Percentiles rank a stretch among this genome's conserved stretches.
Conservation (phyloP, 2,113 vertebrate genomes). For the Etia nguti region DNA sequence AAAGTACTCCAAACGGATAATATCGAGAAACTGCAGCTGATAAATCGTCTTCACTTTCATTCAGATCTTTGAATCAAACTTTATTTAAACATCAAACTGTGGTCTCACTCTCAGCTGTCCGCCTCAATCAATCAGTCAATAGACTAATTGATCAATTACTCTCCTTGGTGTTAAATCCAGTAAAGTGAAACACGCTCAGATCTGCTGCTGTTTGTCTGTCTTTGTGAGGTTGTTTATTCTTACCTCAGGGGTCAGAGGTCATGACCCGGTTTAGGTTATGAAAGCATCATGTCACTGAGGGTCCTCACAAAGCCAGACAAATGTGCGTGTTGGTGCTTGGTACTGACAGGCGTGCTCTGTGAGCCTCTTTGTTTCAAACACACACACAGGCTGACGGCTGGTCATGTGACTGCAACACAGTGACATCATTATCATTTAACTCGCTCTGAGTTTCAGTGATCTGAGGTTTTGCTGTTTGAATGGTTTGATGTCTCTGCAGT, state of each 20-base stretch:
- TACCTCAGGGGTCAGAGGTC: not conserved
- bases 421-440: not conserved
- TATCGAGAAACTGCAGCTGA: not conserved
- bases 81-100: not conserved
- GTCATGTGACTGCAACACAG: not conserved
- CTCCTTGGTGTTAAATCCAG: not conserved
- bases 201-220: not conserved
- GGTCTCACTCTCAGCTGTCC: not conserved
- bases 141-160: not conserved
- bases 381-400: not conserved
- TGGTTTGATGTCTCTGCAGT: not conserved
- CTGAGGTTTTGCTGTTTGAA: not conserved
- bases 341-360: constrained; percentile 1
- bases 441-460: not conserved
- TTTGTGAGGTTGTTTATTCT: not conserved
- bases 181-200: not conserved
- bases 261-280: not conserved
- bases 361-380: constrained; percentile 20
- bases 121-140: not conserved
- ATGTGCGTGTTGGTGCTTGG: constrained; percentile 26
- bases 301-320: not conserved
- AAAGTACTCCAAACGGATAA: not conserved
- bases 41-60: not conserved
- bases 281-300: not conserved
- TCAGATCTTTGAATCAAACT: not conserved